These are phyloP conservation scores for Sclerurus mexicanus DNA, from an alignment of 2,113 vertebrate species.

Conservation along the genomic window DNA sequence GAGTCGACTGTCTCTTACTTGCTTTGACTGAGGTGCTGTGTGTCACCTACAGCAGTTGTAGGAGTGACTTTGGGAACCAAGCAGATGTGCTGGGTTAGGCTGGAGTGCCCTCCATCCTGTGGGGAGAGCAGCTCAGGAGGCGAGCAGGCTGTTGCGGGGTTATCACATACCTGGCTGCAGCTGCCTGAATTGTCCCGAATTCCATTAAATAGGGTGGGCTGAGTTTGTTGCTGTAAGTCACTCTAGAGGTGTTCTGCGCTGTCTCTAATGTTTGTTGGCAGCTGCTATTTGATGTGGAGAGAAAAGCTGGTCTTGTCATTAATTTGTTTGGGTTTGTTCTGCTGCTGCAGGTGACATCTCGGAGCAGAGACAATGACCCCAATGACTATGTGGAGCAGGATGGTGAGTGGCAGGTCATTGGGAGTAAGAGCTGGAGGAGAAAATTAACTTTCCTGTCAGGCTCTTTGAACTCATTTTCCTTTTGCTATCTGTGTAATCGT, in stretches of 20 bases:
- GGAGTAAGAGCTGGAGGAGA: background rate
- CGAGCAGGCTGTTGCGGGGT: background rate
- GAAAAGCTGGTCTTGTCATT: background rate
- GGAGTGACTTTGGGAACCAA: background rate
- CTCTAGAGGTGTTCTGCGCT: background rate
- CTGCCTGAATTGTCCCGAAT: background rate
- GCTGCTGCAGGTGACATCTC: constrained; percentile 88
- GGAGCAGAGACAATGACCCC: constrained; percentile 94
- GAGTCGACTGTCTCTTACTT: background rate
- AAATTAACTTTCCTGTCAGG: background rate
- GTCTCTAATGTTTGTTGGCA: background rate
- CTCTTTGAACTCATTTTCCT: background rate
- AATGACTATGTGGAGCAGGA: constrained; percentile 97
- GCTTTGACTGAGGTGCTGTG: background rate
- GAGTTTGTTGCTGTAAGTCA: background rate
- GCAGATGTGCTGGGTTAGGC: background rate
- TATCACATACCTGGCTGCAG: rapidly evolving
- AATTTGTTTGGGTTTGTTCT: background rate
- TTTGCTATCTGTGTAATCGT: rapidly evolving
- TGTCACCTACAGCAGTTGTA: background rate
- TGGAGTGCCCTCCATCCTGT: background rate
- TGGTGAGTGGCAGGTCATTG: constrained; percentile 67
- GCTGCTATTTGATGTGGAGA: too few relatives aligned
- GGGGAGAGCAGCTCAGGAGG: background rate
- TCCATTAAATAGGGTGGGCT: background rate